phyloP scores from a whole-genome alignment of 2,113 vertebrate genomes.

The Aleadryas rufinucha region DNA sequence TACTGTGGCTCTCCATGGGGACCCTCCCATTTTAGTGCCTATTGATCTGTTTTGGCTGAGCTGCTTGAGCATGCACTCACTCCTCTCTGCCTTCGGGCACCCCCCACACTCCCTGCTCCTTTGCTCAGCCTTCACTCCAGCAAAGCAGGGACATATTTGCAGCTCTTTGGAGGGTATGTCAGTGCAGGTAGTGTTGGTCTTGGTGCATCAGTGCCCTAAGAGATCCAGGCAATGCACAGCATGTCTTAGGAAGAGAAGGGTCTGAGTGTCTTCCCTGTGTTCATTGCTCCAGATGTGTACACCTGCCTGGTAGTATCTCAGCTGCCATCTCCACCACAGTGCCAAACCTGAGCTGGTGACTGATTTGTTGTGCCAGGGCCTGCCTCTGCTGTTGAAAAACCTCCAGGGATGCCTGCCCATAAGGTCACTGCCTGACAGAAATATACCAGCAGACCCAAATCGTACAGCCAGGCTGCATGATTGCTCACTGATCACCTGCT shows the following conservation, averaged over 20 bases:
- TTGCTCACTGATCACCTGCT: neutral
- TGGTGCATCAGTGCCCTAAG: neutral
- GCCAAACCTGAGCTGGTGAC: neutral
- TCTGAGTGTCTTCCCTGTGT: neutral
- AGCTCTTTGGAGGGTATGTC: neutral
- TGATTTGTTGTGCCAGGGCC: neutral
- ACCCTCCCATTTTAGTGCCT: neutral
- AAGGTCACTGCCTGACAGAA: neutral
- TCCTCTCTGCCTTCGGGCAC: neutral
- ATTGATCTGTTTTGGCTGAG: neutral
- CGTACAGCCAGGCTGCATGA: accelerated
- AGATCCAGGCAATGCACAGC: neutral
- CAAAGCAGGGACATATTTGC: neutral
- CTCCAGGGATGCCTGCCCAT: neutral
- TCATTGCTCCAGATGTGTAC: neutral
- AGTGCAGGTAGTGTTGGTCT: neutral
- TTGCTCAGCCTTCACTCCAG: neutral
- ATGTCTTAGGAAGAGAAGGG: neutral
- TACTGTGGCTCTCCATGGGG: neutral
- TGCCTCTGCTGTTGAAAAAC: neutral
- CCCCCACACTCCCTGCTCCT: neutral
- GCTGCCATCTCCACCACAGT: neutral
- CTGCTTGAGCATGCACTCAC: neutral
- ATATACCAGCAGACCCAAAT: neutral
- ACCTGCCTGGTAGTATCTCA: neutral